Conservation (phyloP, 2,888 invertebrate species). For the Caradrina kadenii region DNA sequence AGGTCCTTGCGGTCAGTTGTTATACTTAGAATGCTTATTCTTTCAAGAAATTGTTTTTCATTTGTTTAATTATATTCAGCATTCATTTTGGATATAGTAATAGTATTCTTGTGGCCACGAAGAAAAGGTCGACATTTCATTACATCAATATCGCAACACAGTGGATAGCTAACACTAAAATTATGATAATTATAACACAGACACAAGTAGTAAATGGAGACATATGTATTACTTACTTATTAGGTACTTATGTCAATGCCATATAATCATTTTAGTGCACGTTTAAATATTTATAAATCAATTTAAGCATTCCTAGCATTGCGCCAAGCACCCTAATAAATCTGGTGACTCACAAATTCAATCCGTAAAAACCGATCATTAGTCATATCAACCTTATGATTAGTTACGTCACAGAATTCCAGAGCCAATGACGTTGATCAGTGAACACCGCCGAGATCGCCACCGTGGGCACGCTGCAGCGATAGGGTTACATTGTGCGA, state of each 20-base stretch:
- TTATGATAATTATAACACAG: too few relatives aligned
- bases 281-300: too few relatives aligned
- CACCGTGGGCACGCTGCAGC: slow-evolving; percentile 75
- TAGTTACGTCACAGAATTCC: slow-evolving; percentile 80
- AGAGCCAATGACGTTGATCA: slow-evolving; percentile 73
- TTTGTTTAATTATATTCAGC: neutral
- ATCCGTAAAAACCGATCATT: slow-evolving; percentile 52
- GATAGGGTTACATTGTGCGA: slow-evolving; percentile 81
- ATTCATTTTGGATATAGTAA: neutral
- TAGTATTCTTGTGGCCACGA: neutral
- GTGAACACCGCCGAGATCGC: slow-evolving; percentile 77
- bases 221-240: too few relatives aligned
- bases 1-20: neutral
- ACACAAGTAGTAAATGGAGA: too few relatives aligned
- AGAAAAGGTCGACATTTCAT: neutral
- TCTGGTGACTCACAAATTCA: slow-evolving; percentile 18
- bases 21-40: neutral
- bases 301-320: too few relatives aligned
- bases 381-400: slow-evolving; percentile 57
- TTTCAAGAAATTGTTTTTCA: neutral
- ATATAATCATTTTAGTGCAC: too few relatives aligned
- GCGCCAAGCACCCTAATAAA: neutral
- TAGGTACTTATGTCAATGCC: too few relatives aligned
- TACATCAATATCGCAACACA: too few relatives aligned
- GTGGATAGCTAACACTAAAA: too few relatives aligned